Evolutionary conservation across 2,888 invertebrate species (phyloP), one percentile per base, ranked within the genome.

Genomic region (Phaedon cochleariae): DNA sequence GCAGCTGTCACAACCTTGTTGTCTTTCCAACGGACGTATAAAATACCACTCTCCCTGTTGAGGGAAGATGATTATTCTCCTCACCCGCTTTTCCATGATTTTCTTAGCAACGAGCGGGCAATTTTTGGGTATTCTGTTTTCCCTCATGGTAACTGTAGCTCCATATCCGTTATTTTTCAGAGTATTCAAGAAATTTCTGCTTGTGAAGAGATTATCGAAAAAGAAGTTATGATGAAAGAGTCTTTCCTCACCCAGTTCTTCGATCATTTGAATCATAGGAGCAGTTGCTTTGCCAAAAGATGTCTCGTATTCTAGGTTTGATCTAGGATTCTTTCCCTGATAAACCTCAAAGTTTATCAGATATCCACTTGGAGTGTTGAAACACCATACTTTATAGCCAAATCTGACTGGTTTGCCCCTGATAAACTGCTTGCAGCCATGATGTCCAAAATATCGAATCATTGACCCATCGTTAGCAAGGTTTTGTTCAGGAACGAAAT

Each of bases 1-100:
- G 69, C 74, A 31, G 73, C 68, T 26, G 74, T 68, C 46, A 79
- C 76, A 22, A 75, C 70, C 60, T 63, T 63, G 65, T 78, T 80
- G 53, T 79, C 77, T 60, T 74, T 60, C 76, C 73, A 80, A 53
- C 59, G 69, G 9, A 68, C 68, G 31, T 72, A 26, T 45, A 73
- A 10, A 45, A 76, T 69, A 12, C 67, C 68, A 26, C 64, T 63
- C 48, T 59, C 60, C 48, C 34, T 62, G 54, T 54, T 45, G 12
- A 58, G 49, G 29, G 15, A 17, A 12, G 46, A 31, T 12, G 34
- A 10, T 51, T 53, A 62, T 52, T 64, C 65, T 73, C 53, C 37
- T n/a, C n/a, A n/a, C n/a, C n/a, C n/a, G n/a, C n/a, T n/a, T n/a
- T n/a, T n/a, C n/a, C n/a, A 37, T 9, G 26, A 49, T 20, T 46